A percentile compares a stretch with the other conserved stretches of the same genome.
Conservation (phyloP, 2,888 invertebrate species). For the Bruchidius siliquastri region DNA sequence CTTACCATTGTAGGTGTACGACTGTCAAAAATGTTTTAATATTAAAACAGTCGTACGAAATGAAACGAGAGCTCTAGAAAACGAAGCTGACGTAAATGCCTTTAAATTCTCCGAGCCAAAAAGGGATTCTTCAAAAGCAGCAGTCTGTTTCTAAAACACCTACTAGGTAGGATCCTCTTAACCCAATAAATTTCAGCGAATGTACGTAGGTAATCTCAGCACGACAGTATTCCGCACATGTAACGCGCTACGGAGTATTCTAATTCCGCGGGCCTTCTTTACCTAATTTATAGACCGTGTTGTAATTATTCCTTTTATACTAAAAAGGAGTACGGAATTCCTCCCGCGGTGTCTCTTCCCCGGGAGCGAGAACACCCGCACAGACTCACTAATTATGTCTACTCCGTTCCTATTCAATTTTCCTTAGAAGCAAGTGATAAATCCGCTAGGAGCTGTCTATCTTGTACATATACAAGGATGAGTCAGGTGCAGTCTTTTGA, state of each 20-base stretch:
- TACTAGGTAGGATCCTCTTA: neutral
- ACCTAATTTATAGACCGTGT: conserved; percentile 41
- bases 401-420: conserved; percentile 1
- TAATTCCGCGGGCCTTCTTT: conserved; percentile 35
- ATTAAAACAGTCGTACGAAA: no score
- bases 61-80: no score
- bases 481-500: no score
- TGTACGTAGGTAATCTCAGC: neutral
- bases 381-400: neutral
- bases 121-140: neutral
- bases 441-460: neutral
- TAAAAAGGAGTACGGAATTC: conserved; percentile 21
- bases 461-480: neutral
- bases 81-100: no score
- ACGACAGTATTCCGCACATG: conserved; percentile 36
- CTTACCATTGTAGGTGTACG: no score
- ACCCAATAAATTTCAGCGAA: neutral
- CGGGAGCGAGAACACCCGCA: neutral
- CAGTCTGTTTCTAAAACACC: neutral
- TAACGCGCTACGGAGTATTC: conserved; percentile 24
- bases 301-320: conserved; percentile 37
- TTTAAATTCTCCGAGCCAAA: neutral
- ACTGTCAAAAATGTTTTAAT: no score
- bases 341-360: neutral
- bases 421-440: neutral